phyloP scores from a whole-genome alignment of 2,888 invertebrate genomes.

The Myopa tessellatipennis region DNA sequence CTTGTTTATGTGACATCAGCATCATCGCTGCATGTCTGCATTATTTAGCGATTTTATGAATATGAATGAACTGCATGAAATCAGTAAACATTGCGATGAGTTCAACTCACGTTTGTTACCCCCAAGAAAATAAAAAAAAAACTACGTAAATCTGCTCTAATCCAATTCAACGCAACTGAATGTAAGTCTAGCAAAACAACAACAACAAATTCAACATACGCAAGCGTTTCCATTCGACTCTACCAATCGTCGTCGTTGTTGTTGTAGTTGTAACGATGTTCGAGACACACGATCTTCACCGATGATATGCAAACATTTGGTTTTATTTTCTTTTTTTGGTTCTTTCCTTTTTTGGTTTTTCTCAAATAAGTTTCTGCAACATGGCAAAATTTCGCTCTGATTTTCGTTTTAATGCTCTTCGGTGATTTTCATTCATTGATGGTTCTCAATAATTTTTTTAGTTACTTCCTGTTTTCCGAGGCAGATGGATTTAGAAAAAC shows the following conservation, averaged over 20 bases:
- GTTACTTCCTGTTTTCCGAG: background rate
- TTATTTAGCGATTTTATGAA: constrained; percentile 28
- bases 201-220: background rate
- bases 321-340: background rate
- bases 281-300: background rate
- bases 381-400: background rate
- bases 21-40: background rate
- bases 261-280: background rate
- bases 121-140: background rate
- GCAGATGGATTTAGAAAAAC: background rate
- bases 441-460: background rate
- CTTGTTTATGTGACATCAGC: constrained; percentile 4
- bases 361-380: background rate
- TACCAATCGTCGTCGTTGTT: background rate
- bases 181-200: background rate
- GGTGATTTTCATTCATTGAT: no score
- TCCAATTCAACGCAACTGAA: background rate
- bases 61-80: constrained; percentile 21
- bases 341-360: background rate
- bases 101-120: constrained; percentile 34
- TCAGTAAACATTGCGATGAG: background rate
- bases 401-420: no score
- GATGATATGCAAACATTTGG: constrained; percentile 3
- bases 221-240: background rate
- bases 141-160: background rate